Evolutionary conservation across 2,888 invertebrate genomes (phyloP), one percentile per base, ranked within the genome.

Genomic region (Drosophila eohydei): DNA sequence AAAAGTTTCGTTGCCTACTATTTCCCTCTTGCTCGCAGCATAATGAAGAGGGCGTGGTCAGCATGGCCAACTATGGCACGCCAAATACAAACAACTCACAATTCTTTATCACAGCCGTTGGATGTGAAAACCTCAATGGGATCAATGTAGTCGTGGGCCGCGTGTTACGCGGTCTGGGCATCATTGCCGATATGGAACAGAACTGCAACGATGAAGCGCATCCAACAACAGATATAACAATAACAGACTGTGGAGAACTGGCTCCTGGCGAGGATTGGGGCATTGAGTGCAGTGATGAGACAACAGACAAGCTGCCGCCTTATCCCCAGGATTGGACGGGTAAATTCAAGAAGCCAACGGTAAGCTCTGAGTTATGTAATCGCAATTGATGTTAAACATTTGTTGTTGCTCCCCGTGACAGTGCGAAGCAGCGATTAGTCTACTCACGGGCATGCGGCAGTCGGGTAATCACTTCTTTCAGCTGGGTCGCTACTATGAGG

Each of bases 51-150:
- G 97, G 97, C 3, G 94, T 95, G 0, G 93, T 97, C 0, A 96
- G 96, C 83, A 96, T 96, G 96, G 95, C 96, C 83, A 99, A 96
- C 93, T 95, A 94, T 92, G 98, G 95, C 58, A 91, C 92, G 80
- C 95, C 95, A 14, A 94, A 99, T 92, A 96, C 97, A 9, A 99
- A 98, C 92, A 97, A 96, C 77, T 98, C 98, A 0, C 99, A 99
- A 93, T 99, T 99, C 93, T 97, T 98, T 91, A 96, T 99, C 67
- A 96, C 97, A 0, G 95, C 95, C 0, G 95, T 95, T 2, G 94
- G 95, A 2, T 96, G 97, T 86, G 93, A 94, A 0, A 97, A 97
- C 91, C 93, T 98, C 51, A 96, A 98, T 92, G 95, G 95, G 6
- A 95, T 94, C 16, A 97, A 98, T 92, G 97, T 97, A 3, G 97